Evolutionary conservation across 2,888 invertebrate genomes (phyloP), one percentile per base, ranked within the genome.

Genomic region (Agrilus biguttatus): DNA sequence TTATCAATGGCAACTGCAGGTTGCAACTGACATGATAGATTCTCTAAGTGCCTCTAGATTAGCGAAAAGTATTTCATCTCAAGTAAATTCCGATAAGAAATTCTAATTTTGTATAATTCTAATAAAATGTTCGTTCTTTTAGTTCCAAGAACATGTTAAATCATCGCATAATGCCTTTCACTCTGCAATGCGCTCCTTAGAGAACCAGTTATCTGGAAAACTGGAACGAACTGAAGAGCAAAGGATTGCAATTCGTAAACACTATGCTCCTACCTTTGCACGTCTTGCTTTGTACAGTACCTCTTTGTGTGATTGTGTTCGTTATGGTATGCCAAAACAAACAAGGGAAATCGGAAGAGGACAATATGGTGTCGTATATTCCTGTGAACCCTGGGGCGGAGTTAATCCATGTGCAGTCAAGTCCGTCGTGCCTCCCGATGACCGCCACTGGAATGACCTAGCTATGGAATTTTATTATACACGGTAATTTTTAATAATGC

Each of bases 401-500:
- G 73, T 71, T 40, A 66, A 76, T n/a, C 83, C 84, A 0, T 84
- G 81, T 55, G 89, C 89, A 7, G 79, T 88, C 40, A 91, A 91
- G 68, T 86, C 88, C 0, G 87, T 91, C 40, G 77, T 89, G 37
- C 90, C 90, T 1, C 84, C 86, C 1, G 90, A 91, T 61, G 88
- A 88, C 54, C 72, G 85, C 46, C 89, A 90, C 59, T 90, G 88
- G 82, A 83, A 84, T 59, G 90, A 91, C 59, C 68, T 91, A 2
- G 88, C 90, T 1, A 82, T 90, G 80, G 90, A 91, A 66, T 89
- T 89, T 70, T 88, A 86, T 62, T 89, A 89, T 56, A 88, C 89
- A 39, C 78, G 83, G 84, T 82, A 56, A 44, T 14, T 43, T 35
- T 12, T 14, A 14, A 40, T 28, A 13, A 28, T 36, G 32, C 37